Evolutionary conservation across 2,888 invertebrate species (phyloP), one percentile per base, ranked within the genome.

Genomic region (Siphlonurus alternatus): DNA sequence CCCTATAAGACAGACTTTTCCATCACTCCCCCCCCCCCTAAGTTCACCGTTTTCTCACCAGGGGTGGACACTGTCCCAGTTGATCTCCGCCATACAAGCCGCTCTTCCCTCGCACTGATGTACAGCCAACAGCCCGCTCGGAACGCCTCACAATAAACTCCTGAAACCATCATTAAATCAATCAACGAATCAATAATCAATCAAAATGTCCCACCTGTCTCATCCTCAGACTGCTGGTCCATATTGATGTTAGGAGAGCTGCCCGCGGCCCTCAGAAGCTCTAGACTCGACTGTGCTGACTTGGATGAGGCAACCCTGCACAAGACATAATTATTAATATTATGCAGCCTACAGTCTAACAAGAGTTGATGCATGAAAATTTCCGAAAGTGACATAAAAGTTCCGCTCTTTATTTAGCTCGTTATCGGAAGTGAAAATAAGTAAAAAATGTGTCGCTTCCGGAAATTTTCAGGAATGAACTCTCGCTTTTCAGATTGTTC

Each of bases 121-220:
- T 87, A 86, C 24, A 89, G 83, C 85, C 90, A 92, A 38, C 83
- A 81, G 15, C 84, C 83, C 53, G 82, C 80, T 23, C 83, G 81
- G 72, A 87, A 89, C 69, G 87, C 85, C 66, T 88, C 89, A 65
- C 84, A 81, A 73, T 90, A 89, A 60, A 89, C 80, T 38, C 88
- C 88, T 38, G 38, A 5, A 15, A 10, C 7, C 38, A 38, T 38
- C n/a, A n/a, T n/a, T n/a, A n/a, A n/a, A n/a, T n/a, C n/a, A n/a
- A n/a, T n/a, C n/a, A n/a, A n/a, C n/a, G n/a, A n/a, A n/a, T n/a
- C n/a, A n/a, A n/a, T n/a, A n/a, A n/a, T n/a, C n/a, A n/a, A n/a
- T n/a, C n/a, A 22, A 7, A 59, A 7, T 19, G n/a, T 61, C 25
- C 10, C 61, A 61, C 25, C 23, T 23, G n/a, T 20, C n/a, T 61